Percentiles rank a stretch among this genome's conserved stretches.
These are phyloP conservation scores for Emmelina monodactyla DNA, from an alignment of 2,888 invertebrate genomes.

Conservation along the genomic window DNA sequence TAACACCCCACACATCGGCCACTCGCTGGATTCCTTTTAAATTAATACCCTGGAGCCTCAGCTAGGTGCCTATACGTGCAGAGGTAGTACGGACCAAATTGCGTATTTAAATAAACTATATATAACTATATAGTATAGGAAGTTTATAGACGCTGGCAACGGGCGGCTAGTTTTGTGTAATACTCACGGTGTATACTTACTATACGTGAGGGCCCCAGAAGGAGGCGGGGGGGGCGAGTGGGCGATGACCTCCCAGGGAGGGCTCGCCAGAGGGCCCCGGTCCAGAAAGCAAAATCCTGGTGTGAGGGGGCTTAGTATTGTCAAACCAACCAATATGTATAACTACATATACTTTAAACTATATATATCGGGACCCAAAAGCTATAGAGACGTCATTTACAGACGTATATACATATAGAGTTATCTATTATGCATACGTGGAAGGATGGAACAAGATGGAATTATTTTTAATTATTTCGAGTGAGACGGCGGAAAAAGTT, in stretches of 20 bases:
- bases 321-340: constrained; percentile 61
- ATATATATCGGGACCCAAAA: constrained; percentile 51
- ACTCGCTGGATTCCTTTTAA: no score
- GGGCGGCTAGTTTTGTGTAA: constrained; percentile 59
- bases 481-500: not conserved
- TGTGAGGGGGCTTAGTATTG: constrained; percentile 64
- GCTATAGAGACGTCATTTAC: constrained; percentile 42
- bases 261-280: constrained; percentile 57
- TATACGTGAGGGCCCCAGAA: constrained; percentile 49
- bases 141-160: constrained; percentile 57
- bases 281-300: constrained; percentile 66
- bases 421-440: constrained; percentile 62
- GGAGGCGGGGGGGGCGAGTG: constrained; percentile 23
- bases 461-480: constrained; percentile 5
- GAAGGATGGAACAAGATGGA: constrained; percentile 50
- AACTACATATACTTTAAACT: constrained; percentile 65
- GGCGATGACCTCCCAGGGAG: constrained; percentile 27
- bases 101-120: constrained; percentile 56
- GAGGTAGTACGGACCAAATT: constrained; percentile 37
- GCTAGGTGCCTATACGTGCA: no score
- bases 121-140: constrained; percentile 41
- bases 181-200: constrained; percentile 37
- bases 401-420: constrained; percentile 46
- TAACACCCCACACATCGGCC: no score
- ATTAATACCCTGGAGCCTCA: no score